A percentile compares a stretch with the other conserved stretches of the same genome.
phyloP scores from a whole-genome alignment of 2,113 vertebrate species.

The Mesocricetus auratus region DNA sequence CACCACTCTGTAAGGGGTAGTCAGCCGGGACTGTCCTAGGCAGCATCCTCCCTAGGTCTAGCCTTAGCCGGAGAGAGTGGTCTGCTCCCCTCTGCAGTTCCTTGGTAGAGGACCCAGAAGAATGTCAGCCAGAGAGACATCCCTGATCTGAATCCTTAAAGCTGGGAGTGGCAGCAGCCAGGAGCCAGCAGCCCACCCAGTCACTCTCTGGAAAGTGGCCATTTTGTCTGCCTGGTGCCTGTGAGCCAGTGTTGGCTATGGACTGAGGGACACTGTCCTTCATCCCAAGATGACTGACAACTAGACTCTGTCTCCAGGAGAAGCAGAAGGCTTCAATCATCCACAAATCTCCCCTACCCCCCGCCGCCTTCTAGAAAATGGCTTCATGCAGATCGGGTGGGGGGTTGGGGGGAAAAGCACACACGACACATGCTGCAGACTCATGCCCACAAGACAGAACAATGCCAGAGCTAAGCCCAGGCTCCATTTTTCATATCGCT shows the following conservation, averaged over 20 bases:
- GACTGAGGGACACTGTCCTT: background rate
- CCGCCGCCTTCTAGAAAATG: conserved; percentile 36
- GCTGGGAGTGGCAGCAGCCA: background rate
- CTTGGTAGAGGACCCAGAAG: background rate
- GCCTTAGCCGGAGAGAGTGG: background rate
- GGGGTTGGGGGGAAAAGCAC: rapidly evolving
- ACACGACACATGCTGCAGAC: background rate
- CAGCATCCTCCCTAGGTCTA: background rate
- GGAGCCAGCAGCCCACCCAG: background rate
- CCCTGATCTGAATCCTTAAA: background rate
- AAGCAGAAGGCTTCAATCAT: background rate
- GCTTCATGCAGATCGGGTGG: background rate
- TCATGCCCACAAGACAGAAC: background rate
- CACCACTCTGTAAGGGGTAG: background rate
- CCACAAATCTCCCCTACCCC: background rate
- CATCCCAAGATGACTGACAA: background rate
- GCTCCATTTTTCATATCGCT: conserved; percentile 77
- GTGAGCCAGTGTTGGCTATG: rapidly evolving
- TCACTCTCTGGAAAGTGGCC: background rate
- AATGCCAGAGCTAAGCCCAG: conserved; percentile 62
- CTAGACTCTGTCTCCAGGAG: background rate
- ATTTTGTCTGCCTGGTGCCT: background rate
- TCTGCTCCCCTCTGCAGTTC: background rate
- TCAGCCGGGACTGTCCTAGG: background rate
- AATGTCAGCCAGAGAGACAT: conserved; percentile 33